Conservation (phyloP, 2,797 vertebrate species). For the Anisognathus igniventris region DNA sequence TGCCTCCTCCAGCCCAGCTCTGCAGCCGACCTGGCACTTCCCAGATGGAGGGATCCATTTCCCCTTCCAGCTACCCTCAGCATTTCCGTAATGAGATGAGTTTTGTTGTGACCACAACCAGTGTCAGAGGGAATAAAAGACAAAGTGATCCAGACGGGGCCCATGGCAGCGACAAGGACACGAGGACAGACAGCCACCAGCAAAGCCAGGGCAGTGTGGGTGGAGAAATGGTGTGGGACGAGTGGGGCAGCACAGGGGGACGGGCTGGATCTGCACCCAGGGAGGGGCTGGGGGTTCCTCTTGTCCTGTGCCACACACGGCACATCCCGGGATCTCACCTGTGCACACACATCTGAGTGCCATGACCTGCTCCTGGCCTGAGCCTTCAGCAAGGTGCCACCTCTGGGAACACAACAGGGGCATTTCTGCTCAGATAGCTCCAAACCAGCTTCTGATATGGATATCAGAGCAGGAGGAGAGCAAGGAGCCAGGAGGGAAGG, state of each 20-base stretch:
- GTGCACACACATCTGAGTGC: rapidly evolving
- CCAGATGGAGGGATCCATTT: background rate
- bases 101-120: conserved; percentile 21
- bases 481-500: background rate
- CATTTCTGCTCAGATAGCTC: background rate
- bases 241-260: background rate
- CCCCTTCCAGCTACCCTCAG: background rate
- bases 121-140: conserved; percentile 9
- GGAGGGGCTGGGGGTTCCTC: background rate
- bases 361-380: rapidly evolving
- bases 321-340: background rate
- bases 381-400: background rate
- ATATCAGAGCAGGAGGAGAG: rapidly evolving
- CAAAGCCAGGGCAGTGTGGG: background rate
- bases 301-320: rapidly evolving
- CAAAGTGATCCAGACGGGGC: background rate
- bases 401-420: background rate
- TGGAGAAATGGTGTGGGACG: rapidly evolving
- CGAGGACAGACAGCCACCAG: background rate
- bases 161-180: background rate
- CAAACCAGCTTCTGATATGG: rapidly evolving
- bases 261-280: rapidly evolving
- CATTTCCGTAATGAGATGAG: background rate
- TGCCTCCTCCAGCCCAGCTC: background rate
- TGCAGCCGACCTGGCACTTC: background rate